phyloP scores from a whole-genome alignment of 35 echinoderm and acorn worm species.

The Heliocidaris erythrogramma region DNA sequence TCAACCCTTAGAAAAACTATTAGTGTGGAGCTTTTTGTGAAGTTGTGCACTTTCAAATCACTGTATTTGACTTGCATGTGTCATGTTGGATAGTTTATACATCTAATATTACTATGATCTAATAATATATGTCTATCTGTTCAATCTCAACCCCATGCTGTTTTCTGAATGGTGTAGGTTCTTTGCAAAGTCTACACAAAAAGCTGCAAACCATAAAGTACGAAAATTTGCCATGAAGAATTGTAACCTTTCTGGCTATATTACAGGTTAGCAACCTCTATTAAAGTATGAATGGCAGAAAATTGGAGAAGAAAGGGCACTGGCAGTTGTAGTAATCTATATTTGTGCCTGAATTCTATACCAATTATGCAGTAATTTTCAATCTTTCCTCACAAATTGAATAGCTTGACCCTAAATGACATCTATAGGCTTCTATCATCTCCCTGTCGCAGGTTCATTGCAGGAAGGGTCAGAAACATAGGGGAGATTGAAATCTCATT shows the following conservation, averaged over 20 bases:
- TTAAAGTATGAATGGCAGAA: background rate
- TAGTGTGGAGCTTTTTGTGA: too few species aligned
- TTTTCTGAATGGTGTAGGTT: too few species aligned
- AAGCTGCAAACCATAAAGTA: too few species aligned
- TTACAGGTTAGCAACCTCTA: background rate
- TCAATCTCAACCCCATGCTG: too few species aligned
- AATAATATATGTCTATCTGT: too few species aligned
- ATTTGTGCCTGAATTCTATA: background rate
- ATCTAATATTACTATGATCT: too few species aligned
- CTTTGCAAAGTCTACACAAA: too few species aligned
- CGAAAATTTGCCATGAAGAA: too few species aligned
- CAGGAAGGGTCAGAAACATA: background rate
- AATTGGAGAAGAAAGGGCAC: background rate
- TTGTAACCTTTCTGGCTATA: background rate
- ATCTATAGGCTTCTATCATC: background rate
- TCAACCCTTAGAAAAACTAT: too few species aligned
- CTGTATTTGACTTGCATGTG: too few species aligned
- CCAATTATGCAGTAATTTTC: background rate
- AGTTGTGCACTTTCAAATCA: too few species aligned
- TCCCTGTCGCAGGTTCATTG: background rate
- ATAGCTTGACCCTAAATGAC: background rate
- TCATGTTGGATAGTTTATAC: too few species aligned
- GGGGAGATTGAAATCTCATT: background rate
- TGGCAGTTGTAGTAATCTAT: background rate
- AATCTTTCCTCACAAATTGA: slow-evolving; percentile 4